Percentiles rank a stretch among this genome's conserved stretches.
Conservation (phyloP, 2,888 invertebrate species). For the Labia minor region DNA sequence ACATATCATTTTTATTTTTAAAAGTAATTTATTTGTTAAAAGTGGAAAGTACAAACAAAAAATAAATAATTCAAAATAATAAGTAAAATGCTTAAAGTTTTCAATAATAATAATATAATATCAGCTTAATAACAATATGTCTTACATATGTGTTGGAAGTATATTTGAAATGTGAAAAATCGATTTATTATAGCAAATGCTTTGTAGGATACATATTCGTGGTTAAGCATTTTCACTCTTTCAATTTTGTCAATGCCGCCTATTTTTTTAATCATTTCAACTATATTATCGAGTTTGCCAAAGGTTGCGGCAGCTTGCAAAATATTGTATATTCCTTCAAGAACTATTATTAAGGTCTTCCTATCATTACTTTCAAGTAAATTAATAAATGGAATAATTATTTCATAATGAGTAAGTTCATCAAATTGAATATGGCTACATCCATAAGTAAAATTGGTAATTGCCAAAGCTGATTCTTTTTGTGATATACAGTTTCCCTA, state of each 20-base stretch:
- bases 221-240: slow-evolving; percentile 76
- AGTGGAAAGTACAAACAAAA: neutral
- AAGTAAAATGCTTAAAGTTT: too few species aligned
- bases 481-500: slow-evolving; percentile 70
- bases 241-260: slow-evolving; percentile 88
- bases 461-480: slow-evolving; percentile 89
- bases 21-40: too few species aligned
- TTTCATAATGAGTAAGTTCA: slow-evolving; percentile 54
- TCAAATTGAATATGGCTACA: slow-evolving; percentile 66
- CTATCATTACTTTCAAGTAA: slow-evolving; percentile 66
- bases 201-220: slow-evolving; percentile 78
- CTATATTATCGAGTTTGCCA: slow-evolving; percentile 63
- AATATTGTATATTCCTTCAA: slow-evolving; percentile 68
- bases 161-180: too few species aligned
- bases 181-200: slow-evolving; percentile 63
- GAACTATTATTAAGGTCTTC: slow-evolving; percentile 64
- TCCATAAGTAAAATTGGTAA: slow-evolving; percentile 85
- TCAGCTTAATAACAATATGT: too few species aligned
- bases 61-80: neutral
- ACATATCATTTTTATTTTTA: too few species aligned
- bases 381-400: slow-evolving; percentile 65
- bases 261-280: slow-evolving; percentile 75
- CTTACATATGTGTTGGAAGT: too few species aligned
- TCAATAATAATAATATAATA: too few species aligned
- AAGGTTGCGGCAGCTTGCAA: slow-evolving; percentile 67